Base-by-base conservation (phyloP, 2,888 invertebrate genomes). In the Eupithecia insigniata region DNA sequence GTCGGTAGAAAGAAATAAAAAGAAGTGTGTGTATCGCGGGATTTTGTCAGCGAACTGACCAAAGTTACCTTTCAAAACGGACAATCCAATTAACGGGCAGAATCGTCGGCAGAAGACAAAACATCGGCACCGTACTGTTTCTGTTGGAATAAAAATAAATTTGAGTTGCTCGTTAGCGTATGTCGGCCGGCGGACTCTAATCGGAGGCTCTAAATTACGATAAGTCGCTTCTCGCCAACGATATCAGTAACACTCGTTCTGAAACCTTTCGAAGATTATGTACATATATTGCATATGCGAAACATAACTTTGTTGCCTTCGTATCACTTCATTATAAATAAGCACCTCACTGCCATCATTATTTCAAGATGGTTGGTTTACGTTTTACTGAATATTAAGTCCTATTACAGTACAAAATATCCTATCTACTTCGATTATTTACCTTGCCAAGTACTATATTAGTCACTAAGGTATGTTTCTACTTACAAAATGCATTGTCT, bases 171-270 rank as follows among this genome's bases (percentile, higher is more conserved):
- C 93, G 93, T 93, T 93, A 93, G 92, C 85, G 92, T 85, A 89
- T 89, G 91, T 90, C 89, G 89, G 88, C 83, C 84, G 87, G 89
- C 84, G 86, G 84, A 87, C 85, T 91, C 93, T 93, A 93, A 93
- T 93, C 93, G 92, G 84, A 80, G 86, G 85, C 91, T 92, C 92
- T 93, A 93, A 93, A 93, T 93, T 92, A 91, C 90, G 93, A 93
- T 93, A 93, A 93, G 90, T 88, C 87, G 86, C 83, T 87, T 87
- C 89, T 89, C 85, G 86, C 87, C 83, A 83, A 87, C 87, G 90
- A 92, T 92, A 93, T 92, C 92, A 85, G 87, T 87, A 74, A 90
- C 91, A 89, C 87, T 90, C 91, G 86, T 89, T 89, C 90, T 89
- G 88, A 89, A 90, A 85, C 89, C 89, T 87, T 86, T 82, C 82